A percentile compares a stretch with the other conserved stretches of the same genome.
Evolutionary conservation across 2,113 vertebrate genomes (phyloP).

Genomic region (Euleptes europaea): DNA sequence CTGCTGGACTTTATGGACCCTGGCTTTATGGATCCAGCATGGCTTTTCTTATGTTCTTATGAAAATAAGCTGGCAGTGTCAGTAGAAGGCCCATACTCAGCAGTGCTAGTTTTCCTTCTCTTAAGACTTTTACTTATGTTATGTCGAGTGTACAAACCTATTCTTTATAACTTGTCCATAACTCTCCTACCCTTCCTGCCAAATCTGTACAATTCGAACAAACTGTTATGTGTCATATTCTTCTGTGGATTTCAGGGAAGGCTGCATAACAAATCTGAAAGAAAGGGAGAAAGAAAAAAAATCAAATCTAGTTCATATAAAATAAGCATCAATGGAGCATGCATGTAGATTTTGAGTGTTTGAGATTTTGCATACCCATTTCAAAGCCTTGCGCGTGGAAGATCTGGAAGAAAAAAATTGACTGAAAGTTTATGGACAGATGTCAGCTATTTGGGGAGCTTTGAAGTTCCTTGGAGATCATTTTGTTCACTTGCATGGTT

Average conservation of each 20-base stretch:
- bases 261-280: not conserved
- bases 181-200: not conserved
- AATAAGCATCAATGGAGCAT: not conserved
- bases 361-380: not conserved
- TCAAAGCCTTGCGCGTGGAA: not conserved
- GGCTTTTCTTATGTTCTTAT: too few relatives aligned
- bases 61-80: not conserved
- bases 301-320: not conserved
- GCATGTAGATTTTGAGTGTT: not conserved
- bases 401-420: not conserved
- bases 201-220: not conserved
- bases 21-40: too few relatives aligned
- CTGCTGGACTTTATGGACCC: too few relatives aligned
- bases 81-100: not conserved
- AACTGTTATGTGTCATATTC: not conserved
- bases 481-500: not conserved
- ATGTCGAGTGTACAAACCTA: not conserved
- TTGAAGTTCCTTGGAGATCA: not conserved
- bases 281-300: not conserved
- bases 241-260: not conserved
- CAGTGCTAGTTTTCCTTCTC: not conserved
- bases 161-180: not conserved
- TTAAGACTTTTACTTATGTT: not conserved
- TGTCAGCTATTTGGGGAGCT: not conserved
- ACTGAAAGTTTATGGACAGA: not conserved